These are phyloP conservation scores for Melospiza georgiana DNA, from an alignment of 2,113 vertebrate genomes.

Conservation along the genomic window DNA sequence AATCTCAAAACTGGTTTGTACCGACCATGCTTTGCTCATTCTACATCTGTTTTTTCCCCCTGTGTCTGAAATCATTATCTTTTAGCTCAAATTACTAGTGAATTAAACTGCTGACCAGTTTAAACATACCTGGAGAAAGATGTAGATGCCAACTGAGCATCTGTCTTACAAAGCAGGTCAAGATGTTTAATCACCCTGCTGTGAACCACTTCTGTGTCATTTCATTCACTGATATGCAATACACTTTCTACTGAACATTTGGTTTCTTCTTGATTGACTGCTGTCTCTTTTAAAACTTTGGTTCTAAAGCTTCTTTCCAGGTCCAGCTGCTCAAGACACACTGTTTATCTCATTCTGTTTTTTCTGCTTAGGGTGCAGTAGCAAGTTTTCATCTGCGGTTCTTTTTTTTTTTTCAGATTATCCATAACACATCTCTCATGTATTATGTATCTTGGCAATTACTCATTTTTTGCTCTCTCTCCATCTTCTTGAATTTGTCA, in stretches of 20 bases:
- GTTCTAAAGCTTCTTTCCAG: neutral
- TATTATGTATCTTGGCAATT: neutral
- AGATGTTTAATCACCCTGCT: neutral
- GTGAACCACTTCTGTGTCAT: neutral
- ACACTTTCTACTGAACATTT: neutral
- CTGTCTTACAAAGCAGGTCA: neutral
- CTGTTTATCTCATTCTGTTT: neutral
- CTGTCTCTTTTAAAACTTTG: neutral
- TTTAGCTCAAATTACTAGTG: neutral
- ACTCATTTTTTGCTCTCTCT: neutral
- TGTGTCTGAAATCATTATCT: neutral
- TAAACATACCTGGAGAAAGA: neutral
- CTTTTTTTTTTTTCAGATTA: neutral
- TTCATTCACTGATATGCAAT: neutral
- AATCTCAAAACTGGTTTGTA: neutral
- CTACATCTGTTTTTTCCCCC: neutral
- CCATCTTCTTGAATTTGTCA: neutral
- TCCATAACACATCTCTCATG: accelerated
- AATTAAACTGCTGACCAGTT: neutral
- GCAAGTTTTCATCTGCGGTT: neutral
- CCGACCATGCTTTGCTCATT: neutral
- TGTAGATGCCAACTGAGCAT: neutral
- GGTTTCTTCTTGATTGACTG: neutral
- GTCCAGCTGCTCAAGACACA: neutral
- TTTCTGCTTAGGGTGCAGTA: neutral